Evolutionary conservation across 2,888 invertebrate species (phyloP).

Genomic region (Cryptosula pallasiana): DNA sequence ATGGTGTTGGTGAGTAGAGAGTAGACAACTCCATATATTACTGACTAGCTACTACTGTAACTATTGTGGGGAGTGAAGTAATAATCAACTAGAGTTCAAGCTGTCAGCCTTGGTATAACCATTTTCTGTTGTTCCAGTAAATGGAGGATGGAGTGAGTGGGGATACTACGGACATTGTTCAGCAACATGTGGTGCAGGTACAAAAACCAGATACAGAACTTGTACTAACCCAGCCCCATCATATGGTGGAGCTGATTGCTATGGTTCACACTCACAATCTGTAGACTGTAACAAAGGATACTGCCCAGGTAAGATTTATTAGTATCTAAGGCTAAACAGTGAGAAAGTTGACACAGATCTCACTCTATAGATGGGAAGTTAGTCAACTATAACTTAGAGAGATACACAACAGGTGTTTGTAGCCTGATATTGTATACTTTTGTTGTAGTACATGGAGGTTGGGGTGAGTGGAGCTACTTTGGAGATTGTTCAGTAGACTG

Average conservation of each 20-base stretch:
- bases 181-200: conserved; percentile 39
- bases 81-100: too few relatives aligned
- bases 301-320: conserved; percentile 42
- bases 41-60: too few relatives aligned
- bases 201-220: conserved; percentile 33
- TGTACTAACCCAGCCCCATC: conserved; percentile 42
- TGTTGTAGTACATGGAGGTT: conserved; percentile 32
- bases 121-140: conserved; percentile 31
- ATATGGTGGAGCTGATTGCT: conserved; percentile 40
- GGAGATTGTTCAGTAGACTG: not conserved
- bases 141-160: conserved; percentile 46
- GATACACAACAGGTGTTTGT: too few relatives aligned
- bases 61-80: too few relatives aligned
- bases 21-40: too few relatives aligned
- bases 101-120: too few relatives aligned
- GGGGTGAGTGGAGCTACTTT: conserved; percentile 7
- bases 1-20: not conserved
- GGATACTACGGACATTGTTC: conserved; percentile 38
- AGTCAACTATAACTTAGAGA: too few relatives aligned
- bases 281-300: conserved; percentile 36
- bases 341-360: too few relatives aligned
- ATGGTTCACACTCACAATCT: conserved; percentile 33
- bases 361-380: too few relatives aligned
- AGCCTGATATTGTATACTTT: too few relatives aligned
- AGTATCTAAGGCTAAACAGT: too few relatives aligned